These are phyloP conservation scores for Tipula helvola DNA, from an alignment of 2,888 invertebrate species.

Conservation along the genomic window DNA sequence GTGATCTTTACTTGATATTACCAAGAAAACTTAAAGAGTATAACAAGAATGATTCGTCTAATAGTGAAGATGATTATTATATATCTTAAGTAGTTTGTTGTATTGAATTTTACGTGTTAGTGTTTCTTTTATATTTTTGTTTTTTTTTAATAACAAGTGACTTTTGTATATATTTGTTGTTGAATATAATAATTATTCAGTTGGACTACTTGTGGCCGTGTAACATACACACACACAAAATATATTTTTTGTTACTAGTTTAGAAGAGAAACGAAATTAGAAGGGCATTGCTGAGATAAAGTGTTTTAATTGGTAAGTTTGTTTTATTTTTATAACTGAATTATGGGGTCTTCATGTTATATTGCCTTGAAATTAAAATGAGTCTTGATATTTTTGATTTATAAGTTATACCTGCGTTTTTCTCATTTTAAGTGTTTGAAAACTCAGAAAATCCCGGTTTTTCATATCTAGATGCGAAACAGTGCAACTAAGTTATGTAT, in stretches of 20 bases:
- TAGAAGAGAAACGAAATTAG: background rate
- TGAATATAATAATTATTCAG: background rate
- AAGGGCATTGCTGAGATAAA: background rate
- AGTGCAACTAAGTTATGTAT: too few relatives aligned
- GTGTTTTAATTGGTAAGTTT: background rate
- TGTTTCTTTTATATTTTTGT: background rate
- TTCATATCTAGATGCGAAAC: too few relatives aligned
- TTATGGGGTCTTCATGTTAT: too few relatives aligned
- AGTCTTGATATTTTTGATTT: background rate
- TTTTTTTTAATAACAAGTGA: background rate
- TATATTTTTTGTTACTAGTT: background rate
- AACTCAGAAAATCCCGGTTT: too few relatives aligned
- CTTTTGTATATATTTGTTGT: background rate
- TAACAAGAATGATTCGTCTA: background rate
- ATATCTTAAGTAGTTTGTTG: background rate
- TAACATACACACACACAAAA: background rate
- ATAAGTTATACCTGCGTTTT: too few relatives aligned
- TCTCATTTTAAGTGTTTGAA: too few relatives aligned
- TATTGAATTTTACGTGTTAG: background rate
- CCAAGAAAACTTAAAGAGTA: background rate
- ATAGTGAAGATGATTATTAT: background rate
- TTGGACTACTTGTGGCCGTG: background rate
- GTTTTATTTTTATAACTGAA: background rate
- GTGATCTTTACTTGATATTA: slow-evolving; percentile 4
- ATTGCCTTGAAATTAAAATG: too few relatives aligned